Evolutionary conservation across 2,797 vertebrate species (phyloP).

Genomic region (Cetoscarus ocellatus): DNA sequence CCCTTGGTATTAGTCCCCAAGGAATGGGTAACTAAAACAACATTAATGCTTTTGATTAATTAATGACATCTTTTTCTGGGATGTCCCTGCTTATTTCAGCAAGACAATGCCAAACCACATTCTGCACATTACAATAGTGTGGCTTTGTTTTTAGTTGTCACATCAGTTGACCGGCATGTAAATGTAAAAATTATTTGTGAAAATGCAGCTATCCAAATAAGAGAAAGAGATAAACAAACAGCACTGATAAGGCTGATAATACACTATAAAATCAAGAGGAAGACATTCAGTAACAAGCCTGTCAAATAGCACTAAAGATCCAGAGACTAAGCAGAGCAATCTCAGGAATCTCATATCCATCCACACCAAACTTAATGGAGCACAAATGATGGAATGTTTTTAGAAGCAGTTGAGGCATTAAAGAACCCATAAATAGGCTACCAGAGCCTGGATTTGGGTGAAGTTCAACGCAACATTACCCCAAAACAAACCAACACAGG

Average conservation of each 20-base stretch:
- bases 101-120: too few relatives aligned
- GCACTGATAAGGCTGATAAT: slow-evolving; percentile 33
- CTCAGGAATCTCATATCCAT: slow-evolving; percentile 71
- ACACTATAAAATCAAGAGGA: slow-evolving; percentile 42
- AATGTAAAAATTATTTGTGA: too few relatives aligned
- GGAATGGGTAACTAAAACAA: too few relatives aligned
- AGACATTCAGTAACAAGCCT: slow-evolving; percentile 63
- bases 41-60: too few relatives aligned
- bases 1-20: too few relatives aligned
- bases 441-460: slow-evolving; percentile 69
- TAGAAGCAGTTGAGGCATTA: slow-evolving; percentile 78
- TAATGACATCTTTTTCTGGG: too few relatives aligned
- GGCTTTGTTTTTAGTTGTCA: too few relatives aligned
- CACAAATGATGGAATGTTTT: slow-evolving; percentile 82
- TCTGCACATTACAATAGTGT: too few relatives aligned
- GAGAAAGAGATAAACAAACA: too few relatives aligned
- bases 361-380: slow-evolving; percentile 76
- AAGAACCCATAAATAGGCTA: slow-evolving; percentile 78
- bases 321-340: slow-evolving; percentile 67
- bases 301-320: slow-evolving; percentile 68
- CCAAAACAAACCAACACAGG: slow-evolving; percentile 56
- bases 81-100: too few relatives aligned
- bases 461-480: slow-evolving; percentile 62
- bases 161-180: too few relatives aligned
- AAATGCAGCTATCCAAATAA: too few relatives aligned